These are phyloP conservation scores for Augochlora pura DNA, from an alignment of 1,140 invertebrate genomes.

Conservation along the genomic window DNA sequence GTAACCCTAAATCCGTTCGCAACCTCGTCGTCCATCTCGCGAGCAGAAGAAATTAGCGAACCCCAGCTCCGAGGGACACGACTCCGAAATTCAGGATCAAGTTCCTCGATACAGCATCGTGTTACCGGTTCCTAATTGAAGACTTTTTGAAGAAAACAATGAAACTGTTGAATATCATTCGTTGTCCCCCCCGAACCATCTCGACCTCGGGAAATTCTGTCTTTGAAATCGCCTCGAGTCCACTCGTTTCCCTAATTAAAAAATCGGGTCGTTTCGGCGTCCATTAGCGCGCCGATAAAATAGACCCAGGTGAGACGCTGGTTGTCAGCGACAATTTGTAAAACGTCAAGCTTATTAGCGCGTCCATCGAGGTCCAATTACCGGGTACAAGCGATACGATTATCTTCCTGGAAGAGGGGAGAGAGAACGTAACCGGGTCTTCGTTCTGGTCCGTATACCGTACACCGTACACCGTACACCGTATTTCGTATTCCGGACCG, in stretches of 20 bases:
- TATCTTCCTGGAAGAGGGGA: conserved; percentile 23
- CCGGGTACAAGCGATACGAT: conserved; percentile 45
- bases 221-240: no score
- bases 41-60: conserved; percentile 21
- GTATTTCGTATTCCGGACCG: no score
- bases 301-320: neutral
- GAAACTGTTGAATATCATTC: no score
- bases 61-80: neutral
- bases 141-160: no score
- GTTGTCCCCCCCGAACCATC: no score
- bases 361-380: conserved; percentile 35
- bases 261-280: no score
- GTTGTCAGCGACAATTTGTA: conserved; percentile 50
- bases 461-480: no score
- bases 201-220: no score
- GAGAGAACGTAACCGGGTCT: conserved; percentile 21
- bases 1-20: neutral
- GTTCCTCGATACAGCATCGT: conserved; percentile 20
- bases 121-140: conserved; percentile 18
- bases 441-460: neutral
- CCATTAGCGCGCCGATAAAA: neutral
- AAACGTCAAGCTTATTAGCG: conserved; percentile 16
- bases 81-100: conserved; percentile 21
- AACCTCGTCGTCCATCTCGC: neutral
- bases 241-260: no score